Evolutionary conservation across 2,797 vertebrate species (phyloP).

Genomic region (Chelonia mydas): DNA sequence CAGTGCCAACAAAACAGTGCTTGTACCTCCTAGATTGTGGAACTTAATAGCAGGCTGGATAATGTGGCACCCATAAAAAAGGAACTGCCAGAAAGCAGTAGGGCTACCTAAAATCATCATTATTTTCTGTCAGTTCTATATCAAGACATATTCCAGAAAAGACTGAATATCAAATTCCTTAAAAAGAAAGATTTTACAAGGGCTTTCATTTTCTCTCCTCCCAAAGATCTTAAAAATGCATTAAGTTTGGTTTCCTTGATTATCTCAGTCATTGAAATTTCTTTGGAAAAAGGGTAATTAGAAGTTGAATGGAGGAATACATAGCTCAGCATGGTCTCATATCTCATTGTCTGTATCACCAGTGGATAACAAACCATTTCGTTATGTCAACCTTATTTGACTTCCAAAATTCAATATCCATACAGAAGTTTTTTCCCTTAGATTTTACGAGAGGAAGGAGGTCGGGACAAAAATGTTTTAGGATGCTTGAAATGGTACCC

Average conservation of each 20-base stretch:
- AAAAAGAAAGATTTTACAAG: not conserved
- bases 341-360: fast-evolving
- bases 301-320: not conserved
- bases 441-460: not conserved
- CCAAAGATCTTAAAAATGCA: not conserved
- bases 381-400: not conserved
- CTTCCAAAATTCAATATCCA: not conserved
- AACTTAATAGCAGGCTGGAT: not conserved
- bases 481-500: not conserved
- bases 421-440: not conserved
- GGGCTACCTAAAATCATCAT: not conserved
- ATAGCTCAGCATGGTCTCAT: not conserved
- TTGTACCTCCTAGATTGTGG: not conserved
- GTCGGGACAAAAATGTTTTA: not conserved
- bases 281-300: not conserved
- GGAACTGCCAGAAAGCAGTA: fast-evolving
- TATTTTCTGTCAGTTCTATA: not conserved
- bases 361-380: not conserved
- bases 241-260: not conserved
- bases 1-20: not conserved
- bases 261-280: not conserved
- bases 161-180: not conserved
- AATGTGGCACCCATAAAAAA: not conserved
- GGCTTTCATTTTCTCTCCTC: not conserved
- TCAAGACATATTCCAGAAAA: not conserved